These are phyloP conservation scores for Oppia nitens DNA, from an alignment of 1,140 invertebrate species.

Conservation along the genomic window DNA sequence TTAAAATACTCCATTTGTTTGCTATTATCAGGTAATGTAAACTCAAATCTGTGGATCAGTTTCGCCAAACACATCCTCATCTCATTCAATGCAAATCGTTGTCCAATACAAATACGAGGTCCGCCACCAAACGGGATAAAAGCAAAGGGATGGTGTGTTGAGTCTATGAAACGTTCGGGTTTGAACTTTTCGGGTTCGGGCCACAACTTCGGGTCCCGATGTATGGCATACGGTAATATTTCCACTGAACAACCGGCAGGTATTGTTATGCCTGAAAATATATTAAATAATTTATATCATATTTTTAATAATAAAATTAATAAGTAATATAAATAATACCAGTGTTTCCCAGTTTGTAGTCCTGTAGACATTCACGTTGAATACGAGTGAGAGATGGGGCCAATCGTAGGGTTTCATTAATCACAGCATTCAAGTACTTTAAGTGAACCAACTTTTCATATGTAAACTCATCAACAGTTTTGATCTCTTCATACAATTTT, in stretches of 20 bases:
- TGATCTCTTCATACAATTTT: conserved; percentile 40
- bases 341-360: neutral
- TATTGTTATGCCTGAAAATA: conserved; percentile 13
- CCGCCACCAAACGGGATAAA: conserved; percentile 9
- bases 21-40: neutral
- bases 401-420: conserved; percentile 27
- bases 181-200: conserved; percentile 24
- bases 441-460: conserved; percentile 7
- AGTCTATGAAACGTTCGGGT: conserved; percentile 24
- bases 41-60: conserved; percentile 6
- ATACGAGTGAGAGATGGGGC: conserved; percentile 23
- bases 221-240: conserved; percentile 25
- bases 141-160: neutral
- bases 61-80: conserved; percentile 18
- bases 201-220: conserved; percentile 25
- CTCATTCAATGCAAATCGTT: conserved; percentile 29
- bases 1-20: neutral
- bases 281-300: neutral
- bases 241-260: conserved; percentile 29
- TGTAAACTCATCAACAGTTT: conserved; percentile 14
- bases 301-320: neutral
- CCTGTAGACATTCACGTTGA: neutral
- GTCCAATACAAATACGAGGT: conserved; percentile 6
- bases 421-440: conserved; percentile 20
- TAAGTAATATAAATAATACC: neutral